These are phyloP conservation scores for Monochamus alternatus DNA, from an alignment of 2,888 invertebrate species.

Conservation along the genomic window DNA sequence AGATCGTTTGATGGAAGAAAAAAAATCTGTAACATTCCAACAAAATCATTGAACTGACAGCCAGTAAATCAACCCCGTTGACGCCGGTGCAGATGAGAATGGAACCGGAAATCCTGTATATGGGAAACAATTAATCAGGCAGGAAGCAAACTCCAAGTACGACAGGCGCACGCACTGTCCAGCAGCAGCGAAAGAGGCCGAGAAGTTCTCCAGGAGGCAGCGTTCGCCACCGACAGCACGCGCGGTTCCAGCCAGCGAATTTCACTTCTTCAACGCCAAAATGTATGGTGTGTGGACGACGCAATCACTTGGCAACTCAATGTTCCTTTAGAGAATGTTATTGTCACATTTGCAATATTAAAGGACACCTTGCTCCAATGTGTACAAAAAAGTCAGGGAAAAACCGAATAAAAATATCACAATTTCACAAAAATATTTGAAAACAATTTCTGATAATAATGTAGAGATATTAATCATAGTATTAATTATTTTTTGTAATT, in stretches of 20 bases:
- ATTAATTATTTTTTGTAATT: too few relatives aligned
- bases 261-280: neutral
- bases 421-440: too few relatives aligned
- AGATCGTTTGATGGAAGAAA: slow-evolving; percentile 32
- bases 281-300: too few relatives aligned
- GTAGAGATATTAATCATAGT: too few relatives aligned
- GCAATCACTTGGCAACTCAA: too few relatives aligned
- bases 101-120: slow-evolving; percentile 21
- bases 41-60: slow-evolving; percentile 20
- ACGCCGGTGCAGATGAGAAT: neutral
- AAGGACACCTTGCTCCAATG: slow-evolving; percentile 36
- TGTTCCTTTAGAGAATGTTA: slow-evolving; percentile 18
- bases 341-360: too few relatives aligned
- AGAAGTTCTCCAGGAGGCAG: neutral
- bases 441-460: too few relatives aligned
- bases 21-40: slow-evolving; percentile 10
- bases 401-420: too few relatives aligned
- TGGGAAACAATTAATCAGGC: too few relatives aligned
- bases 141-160: neutral
- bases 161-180: too few relatives aligned
- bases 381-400: slow-evolving; percentile 28
- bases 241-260: neutral
- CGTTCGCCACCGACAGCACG: neutral
- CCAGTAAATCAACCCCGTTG: slow-evolving; percentile 1
- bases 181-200: too few relatives aligned